Base-by-base conservation (phyloP, 2,888 invertebrate species). In the Ormyrus nitidulus region DNA sequence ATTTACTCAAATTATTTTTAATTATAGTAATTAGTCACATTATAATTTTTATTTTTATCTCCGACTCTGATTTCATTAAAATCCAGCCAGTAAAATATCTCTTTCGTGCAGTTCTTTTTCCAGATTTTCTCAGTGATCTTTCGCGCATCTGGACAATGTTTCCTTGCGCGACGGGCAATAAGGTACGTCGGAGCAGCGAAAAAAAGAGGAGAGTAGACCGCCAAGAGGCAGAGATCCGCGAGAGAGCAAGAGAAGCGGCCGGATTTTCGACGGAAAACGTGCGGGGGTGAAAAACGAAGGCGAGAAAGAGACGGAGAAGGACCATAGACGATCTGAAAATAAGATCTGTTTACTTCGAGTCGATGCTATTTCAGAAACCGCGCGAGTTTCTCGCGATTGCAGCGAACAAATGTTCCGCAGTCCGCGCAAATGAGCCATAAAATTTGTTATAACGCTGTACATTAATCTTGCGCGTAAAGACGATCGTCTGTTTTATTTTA, bases 261-360 rank as follows among this genome's bases (percentile, higher is more conserved):
- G 34, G 54, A 53, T 44, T 53, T 73, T 56, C 34, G 19, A 56
- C 59, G 62, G 34, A 48, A 73, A 65, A 13, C 48, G 10, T 34
- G 74, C 44, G 19, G 56, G 56, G 34, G 13, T 65, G 71, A 56
- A 49, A 72, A 65, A 72, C 70, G 69, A 71, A 53, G 81, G 84
- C 74, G 81, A 69, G 75, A 81, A 65, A 61, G 74, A 73, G 81
- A 72, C 74, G 76, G 73, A 65, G 79, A 76, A 78, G 77, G 81
- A 64, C 81, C 81, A 77, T 82, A 84, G 84, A 83, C 83, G 85
- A 85, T 88, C 88, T 88, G 86, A 86, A 88, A 88, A 88, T 88
- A 88, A 88, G 86, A 88, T 87, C 85, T 88, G 88, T 88, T 88
- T 88, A 88, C 86, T 85, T 83, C 86, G 83, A 84, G 85, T 87